A percentile compares a stretch with the other conserved stretches of the same genome.
These are phyloP conservation scores for Galagoides demidoff DNA, from an alignment of 2,797 vertebrate genomes.

Conservation along the genomic window DNA sequence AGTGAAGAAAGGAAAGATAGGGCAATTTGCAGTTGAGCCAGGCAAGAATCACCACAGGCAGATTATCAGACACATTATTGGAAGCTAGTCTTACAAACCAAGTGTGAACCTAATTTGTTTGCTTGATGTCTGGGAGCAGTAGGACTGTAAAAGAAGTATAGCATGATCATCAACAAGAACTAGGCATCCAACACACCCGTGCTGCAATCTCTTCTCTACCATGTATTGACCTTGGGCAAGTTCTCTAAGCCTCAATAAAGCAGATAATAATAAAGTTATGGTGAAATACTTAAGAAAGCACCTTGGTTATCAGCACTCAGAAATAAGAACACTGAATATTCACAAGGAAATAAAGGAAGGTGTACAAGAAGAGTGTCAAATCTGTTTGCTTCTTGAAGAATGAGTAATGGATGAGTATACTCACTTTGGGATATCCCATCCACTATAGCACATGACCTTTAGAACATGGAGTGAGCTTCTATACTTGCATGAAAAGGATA, in stretches of 20 bases:
- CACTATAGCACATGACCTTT: not conserved
- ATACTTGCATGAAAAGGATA: not conserved
- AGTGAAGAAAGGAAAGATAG: constrained; percentile 31
- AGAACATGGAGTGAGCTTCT: not conserved
- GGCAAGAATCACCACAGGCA: not conserved
- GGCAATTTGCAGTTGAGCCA: not conserved
- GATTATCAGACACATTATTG: not conserved
- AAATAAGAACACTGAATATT: constrained; percentile 3
- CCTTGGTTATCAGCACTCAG: constrained; percentile 14
- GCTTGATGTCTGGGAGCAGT: not conserved
- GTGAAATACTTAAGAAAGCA: constrained; percentile 25
- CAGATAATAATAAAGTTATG: not conserved
- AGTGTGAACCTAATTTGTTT: not conserved
- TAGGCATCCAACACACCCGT: not conserved
- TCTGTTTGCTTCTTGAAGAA: not conserved
- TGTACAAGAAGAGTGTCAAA: not conserved
- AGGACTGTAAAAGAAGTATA: not conserved
- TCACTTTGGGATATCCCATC: not conserved
- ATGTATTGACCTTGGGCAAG: not conserved
- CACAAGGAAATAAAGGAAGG: not conserved
- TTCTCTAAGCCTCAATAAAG: constrained; percentile 18
- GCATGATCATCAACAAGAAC: not conserved
- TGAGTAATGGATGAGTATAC: not conserved
- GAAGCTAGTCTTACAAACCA: not conserved
- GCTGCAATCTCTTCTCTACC: constrained; percentile 34